These are phyloP conservation scores for Cloeon dipterum DNA, from an alignment of 2,888 invertebrate species.

Conservation along the genomic window DNA sequence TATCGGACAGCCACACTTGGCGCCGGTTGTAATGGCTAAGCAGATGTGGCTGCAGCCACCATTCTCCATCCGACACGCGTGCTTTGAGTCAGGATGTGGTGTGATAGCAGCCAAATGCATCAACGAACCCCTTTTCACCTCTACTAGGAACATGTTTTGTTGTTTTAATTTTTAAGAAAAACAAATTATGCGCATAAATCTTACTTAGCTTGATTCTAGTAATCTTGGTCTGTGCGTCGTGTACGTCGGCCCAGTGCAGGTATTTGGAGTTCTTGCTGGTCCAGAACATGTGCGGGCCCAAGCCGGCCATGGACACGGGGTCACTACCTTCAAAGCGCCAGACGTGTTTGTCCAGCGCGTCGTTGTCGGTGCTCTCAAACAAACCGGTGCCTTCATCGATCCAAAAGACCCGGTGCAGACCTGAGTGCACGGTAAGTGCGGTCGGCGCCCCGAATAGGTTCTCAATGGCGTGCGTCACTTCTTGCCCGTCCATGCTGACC, in stretches of 20 bases:
- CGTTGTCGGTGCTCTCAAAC: constrained; percentile 37
- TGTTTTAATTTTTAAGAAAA: constrained; percentile 5
- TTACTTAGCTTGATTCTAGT: constrained; percentile 16
- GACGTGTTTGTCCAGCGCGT: constrained; percentile 18
- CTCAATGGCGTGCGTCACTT: constrained; percentile 20
- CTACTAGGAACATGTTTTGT: too few species aligned
- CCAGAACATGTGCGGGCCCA: constrained; percentile 48
- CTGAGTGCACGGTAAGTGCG: constrained; percentile 27
- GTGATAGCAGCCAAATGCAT: constrained; percentile 25
- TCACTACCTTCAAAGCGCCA: constrained; percentile 11
- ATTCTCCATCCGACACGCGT: constrained; percentile 32
- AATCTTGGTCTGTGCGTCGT: constrained; percentile 15
- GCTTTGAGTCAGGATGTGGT: constrained; percentile 13
- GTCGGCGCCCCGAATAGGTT: constrained; percentile 26
- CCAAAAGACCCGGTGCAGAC: constrained; percentile 34
- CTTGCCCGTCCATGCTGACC: constrained; percentile 40
- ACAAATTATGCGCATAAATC: constrained; percentile 4
- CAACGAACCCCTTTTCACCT: constrained; percentile 14
- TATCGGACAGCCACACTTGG: constrained; percentile 36
- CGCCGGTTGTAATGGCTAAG: constrained; percentile 20
- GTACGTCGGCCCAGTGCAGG: constrained; percentile 31
- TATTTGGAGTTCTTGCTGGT: constrained; percentile 27
- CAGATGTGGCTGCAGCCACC: constrained; percentile 56
- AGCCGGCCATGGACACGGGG: constrained; percentile 31
- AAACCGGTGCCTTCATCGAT: constrained; percentile 38